Percentiles rank a stretch among this genome's conserved stretches.
Evolutionary conservation across 2,888 invertebrate genomes (phyloP).

Genomic region (Creontiades dilutus): DNA sequence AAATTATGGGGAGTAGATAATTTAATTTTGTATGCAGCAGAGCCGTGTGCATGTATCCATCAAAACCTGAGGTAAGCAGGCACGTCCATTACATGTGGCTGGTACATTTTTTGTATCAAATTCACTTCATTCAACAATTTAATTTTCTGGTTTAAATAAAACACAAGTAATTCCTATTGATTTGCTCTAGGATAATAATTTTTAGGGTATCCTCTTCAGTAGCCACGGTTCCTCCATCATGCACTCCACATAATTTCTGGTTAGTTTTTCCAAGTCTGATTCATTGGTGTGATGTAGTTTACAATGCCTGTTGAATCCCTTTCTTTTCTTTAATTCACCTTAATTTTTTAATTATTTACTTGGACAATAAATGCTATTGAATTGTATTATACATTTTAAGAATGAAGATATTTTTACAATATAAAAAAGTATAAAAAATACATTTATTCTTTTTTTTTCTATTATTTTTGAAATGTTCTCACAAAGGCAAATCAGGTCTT

Average conservation of each 20-base stretch:
- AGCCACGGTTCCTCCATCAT: background rate
- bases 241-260: background rate
- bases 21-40: too few species aligned
- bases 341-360: conserved; percentile 19
- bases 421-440: conserved; percentile 25
- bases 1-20: too few species aligned
- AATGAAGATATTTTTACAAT: conserved; percentile 61
- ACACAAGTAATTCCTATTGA: too few species aligned
- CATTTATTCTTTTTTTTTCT: background rate
- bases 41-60: too few species aligned
- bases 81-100: too few species aligned
- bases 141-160: too few species aligned
- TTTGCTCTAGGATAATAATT: background rate
- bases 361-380: conserved; percentile 60
- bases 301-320: background rate
- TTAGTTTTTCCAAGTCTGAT: background rate
- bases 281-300: conserved; percentile 22
- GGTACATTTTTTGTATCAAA: too few species aligned
- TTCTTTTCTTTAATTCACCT: background rate
- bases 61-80: too few species aligned
- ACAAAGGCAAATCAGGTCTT: conserved; percentile 65
- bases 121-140: too few species aligned
- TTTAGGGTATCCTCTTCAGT: background rate
- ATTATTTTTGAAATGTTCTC: conserved; percentile 22
- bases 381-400: conserved; percentile 57